phyloP scores from a whole-genome alignment of 2,113 vertebrate genomes.

The Capreolus pygargus region DNA sequence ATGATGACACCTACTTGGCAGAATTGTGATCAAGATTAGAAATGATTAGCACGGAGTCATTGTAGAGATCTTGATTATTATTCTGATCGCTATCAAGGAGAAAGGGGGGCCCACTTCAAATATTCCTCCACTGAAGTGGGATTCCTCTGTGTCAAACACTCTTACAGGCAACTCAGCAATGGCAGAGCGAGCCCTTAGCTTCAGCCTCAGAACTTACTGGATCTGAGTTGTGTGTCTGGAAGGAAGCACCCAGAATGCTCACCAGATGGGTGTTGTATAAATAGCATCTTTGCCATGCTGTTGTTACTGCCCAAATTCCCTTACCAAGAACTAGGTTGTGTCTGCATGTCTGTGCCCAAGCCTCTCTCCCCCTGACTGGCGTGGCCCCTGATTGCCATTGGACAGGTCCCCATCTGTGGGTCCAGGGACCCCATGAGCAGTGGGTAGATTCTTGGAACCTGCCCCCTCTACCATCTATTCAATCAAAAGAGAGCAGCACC shows the following conservation, averaged over 20 bases:
- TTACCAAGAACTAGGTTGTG: not conserved
- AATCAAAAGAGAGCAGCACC: constrained; percentile 61
- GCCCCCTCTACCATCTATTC: not conserved
- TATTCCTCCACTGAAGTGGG: not conserved
- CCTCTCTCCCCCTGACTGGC: not conserved
- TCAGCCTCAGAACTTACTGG: not conserved
- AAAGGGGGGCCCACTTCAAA: too few species aligned
- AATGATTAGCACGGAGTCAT: not conserved
- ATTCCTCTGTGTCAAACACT: not conserved
- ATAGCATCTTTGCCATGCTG: constrained; percentile 36
- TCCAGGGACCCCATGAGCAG: not conserved
- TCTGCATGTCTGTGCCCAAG: not conserved
- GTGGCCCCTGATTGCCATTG: not conserved
- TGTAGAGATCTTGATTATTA: too few species aligned
- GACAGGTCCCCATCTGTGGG: not conserved
- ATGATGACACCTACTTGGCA: not conserved
- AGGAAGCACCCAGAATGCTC: constrained; percentile 52
- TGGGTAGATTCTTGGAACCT: not conserved
- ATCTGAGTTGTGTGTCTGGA: not conserved
- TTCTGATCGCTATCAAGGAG: fast-evolving
- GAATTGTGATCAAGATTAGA: not conserved
- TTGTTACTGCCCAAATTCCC: not conserved
- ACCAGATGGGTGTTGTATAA: constrained; percentile 68
- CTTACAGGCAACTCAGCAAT: fast-evolving
- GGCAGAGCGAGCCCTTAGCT: not conserved